Conservation (phyloP, 2,113 vertebrate species). For the Miniopterus natalensis region DNA sequence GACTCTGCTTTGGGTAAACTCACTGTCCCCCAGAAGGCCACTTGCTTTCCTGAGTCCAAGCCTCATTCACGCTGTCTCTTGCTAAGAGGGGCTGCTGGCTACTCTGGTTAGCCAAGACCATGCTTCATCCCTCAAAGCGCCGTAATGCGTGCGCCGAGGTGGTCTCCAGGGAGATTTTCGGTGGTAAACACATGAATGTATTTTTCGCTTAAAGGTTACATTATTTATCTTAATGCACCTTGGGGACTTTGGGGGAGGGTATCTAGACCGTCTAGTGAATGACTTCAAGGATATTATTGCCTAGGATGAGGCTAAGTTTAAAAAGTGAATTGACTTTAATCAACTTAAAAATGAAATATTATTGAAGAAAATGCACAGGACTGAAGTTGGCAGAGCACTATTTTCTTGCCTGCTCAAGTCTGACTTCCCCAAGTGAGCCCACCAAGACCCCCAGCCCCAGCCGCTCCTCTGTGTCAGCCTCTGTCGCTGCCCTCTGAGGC, state of each 20-base stretch:
- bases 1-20: background rate
- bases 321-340: background rate
- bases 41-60: background rate
- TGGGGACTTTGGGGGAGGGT: rapidly evolving
- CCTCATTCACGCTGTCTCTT: background rate
- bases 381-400: rapidly evolving
- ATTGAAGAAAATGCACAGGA: background rate
- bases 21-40: background rate
- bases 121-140: rapidly evolving
- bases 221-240: background rate
- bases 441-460: rapidly evolving
- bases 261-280: background rate
- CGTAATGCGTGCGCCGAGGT: rapidly evolving
- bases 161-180: background rate
- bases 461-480: rapidly evolving
- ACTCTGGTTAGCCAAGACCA: background rate
- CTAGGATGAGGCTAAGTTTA: background rate
- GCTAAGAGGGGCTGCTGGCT: background rate
- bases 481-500: background rate
- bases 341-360: background rate
- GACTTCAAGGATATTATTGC: background rate
- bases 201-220: background rate
- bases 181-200: background rate
- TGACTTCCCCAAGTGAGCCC: no score
- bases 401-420: background rate